Evolutionary conservation across 2,888 invertebrate species (phyloP), one percentile per base, ranked within the genome.

Genomic region (Netelia fuscicornis): DNA sequence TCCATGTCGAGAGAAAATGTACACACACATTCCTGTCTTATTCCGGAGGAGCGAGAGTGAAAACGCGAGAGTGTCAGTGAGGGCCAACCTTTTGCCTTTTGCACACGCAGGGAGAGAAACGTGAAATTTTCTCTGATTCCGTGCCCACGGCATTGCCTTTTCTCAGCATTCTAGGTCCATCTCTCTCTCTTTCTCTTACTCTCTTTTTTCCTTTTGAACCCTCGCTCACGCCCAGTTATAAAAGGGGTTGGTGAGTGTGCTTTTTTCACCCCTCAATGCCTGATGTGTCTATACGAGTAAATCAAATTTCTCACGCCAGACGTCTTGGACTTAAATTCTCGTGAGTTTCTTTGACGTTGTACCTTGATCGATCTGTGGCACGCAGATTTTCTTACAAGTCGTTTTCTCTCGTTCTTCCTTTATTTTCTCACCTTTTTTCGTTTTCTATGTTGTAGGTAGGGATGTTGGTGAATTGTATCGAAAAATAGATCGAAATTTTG

Each of bases 271-370:
- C 54, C 54, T 54, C 54, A 58, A 48, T 37, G 71, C 48, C 58
- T 65, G 56, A 76, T 58, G 75, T 67, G 17, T 71, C 75, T 54
- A 42, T 17, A 54, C 65, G 75, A 75, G 79, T 65, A 80, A 80
- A 80, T 84, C 80, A 84, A 80, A 84, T 84, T 84, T 76, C 60
- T 80, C 80, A 74, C 58, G 71, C 62, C 13, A 62, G 37, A 56
- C n/a, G 13, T 54, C 54, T 5, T 54, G 54, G 17, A 54, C 13
- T 54, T 54, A 30, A 30, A 30, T 54, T 54, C 17, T 54, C 54
- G 30, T 2, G 5, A 30, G 54, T 54, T 54, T 54, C 54, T 54
- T 54, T 54, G 54, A 54, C 54, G 17, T n/a, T 54, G 30, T 5
- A 30, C 30, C 30, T 30, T 30, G 30, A 30, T 30, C 30, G 30